phyloP scores from a whole-genome alignment of 2,888 invertebrate genomes.

The Eledona agricola region DNA sequence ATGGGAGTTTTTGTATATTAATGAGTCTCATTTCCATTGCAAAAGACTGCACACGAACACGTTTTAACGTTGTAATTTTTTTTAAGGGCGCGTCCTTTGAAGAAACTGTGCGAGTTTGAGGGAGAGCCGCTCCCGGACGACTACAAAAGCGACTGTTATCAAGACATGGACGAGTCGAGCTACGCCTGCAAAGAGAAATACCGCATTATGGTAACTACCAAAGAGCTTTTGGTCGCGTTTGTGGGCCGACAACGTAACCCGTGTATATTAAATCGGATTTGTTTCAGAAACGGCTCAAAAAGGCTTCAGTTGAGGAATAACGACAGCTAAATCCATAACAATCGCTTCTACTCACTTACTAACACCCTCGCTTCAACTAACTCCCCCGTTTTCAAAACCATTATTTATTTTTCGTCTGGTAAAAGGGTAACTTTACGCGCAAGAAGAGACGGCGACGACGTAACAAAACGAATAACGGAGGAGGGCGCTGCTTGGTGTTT shows the following conservation, averaged over 20 bases:
- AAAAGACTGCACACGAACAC: too few relatives aligned
- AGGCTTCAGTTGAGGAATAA: conserved; percentile 57
- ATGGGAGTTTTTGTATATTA: too few relatives aligned
- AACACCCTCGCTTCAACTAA: conserved; percentile 11
- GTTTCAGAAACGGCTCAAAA: conserved; percentile 62
- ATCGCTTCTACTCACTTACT: conserved; percentile 14
- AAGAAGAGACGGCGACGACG: conserved; percentile 1
- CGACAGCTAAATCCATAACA: conserved; percentile 18
- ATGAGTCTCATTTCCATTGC: too few relatives aligned
- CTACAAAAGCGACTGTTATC: conserved; percentile 81
- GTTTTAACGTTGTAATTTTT: not conserved
- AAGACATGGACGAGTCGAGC: conserved; percentile 80
- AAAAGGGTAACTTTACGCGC: too few relatives aligned
- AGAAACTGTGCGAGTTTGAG: conserved; percentile 78
- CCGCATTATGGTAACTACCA: conserved; percentile 75
- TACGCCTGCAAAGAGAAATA: conserved; percentile 84
- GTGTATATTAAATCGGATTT: conserved; percentile 39
- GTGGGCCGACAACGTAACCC: not conserved
- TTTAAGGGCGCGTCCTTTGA: conserved; percentile 70
- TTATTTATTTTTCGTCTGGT: too few relatives aligned
- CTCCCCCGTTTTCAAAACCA: too few relatives aligned
- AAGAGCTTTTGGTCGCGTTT: not conserved
- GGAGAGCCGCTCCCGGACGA: conserved; percentile 74
- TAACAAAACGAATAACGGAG: conserved; percentile 11
- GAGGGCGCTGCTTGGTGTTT: conserved; percentile 24